These are phyloP conservation scores for Amphipyra tragopoginis DNA, from an alignment of 2,888 invertebrate genomes.

Conservation along the genomic window DNA sequence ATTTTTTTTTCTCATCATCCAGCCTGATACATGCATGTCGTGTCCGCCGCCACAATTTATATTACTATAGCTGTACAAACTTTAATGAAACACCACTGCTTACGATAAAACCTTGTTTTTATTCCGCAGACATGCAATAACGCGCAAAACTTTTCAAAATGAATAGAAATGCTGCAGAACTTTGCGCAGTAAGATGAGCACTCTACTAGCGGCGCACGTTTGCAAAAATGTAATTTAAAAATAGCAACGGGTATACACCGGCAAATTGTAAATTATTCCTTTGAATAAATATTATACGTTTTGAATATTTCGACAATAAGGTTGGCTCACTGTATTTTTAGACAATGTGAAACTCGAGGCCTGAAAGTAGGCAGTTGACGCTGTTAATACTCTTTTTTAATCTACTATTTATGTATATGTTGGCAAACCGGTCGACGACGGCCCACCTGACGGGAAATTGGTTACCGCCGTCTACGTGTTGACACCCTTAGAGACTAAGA, in stretches of 20 bases:
- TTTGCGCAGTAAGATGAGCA: slow-evolving; percentile 47
- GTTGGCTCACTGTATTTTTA: background rate
- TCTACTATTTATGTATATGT: too few species aligned
- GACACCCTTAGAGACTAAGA: too few species aligned
- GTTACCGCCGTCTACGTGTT: too few species aligned
- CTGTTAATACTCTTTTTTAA: too few species aligned
- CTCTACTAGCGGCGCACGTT: slow-evolving; percentile 44
- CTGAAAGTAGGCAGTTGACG: too few species aligned
- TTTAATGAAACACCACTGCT: slow-evolving; percentile 38
- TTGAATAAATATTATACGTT: slow-evolving; percentile 39
- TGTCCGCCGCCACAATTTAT: slow-evolving; percentile 3
- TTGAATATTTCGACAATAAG: slow-evolving; percentile 41
- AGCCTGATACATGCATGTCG: background rate
- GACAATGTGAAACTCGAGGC: too few species aligned
- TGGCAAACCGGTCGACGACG: too few species aligned
- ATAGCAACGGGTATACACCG: slow-evolving; percentile 38
- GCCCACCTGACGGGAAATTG: too few species aligned
- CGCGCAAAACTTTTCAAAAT: slow-evolving; percentile 47
- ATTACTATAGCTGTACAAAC: slow-evolving; percentile 15
- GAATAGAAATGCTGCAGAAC: slow-evolving; percentile 54
- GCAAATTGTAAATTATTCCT: slow-evolving; percentile 50
- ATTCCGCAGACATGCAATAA: slow-evolving; percentile 51
- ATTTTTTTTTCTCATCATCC: background rate
- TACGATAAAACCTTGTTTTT: slow-evolving; percentile 42
- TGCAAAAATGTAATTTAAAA: slow-evolving; percentile 63